Evolutionary conservation across 2,797 vertebrate genomes (phyloP).

Genomic region (Macropus fuliginosus): DNA sequence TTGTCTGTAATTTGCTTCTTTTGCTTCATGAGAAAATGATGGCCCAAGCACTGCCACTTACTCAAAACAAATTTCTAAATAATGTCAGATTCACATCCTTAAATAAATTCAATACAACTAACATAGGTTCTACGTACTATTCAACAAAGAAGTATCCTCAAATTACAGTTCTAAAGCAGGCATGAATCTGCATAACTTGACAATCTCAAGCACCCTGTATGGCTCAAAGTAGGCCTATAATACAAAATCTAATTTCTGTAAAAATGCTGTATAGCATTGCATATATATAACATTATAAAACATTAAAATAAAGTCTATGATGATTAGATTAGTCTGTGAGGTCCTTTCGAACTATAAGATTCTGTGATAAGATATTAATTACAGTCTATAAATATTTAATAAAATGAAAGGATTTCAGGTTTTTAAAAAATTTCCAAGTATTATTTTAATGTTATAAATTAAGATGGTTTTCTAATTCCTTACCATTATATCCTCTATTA

Average conservation of each 20-base stretch:
- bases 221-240: constrained; percentile 5
- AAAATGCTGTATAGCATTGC: neutral
- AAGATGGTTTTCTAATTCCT: constrained; percentile 43
- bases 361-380: neutral
- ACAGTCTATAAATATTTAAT: constrained; percentile 39
- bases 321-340: neutral
- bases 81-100: constrained; percentile 13
- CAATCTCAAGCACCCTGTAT: constrained; percentile 45
- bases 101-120: constrained; percentile 21
- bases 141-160: neutral
- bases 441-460: constrained; percentile 53
- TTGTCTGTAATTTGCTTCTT: constrained; percentile 13
- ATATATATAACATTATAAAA: constrained; percentile 32
- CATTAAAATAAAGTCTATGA: constrained; percentile 1
- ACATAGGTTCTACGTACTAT: neutral
- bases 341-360: neutral
- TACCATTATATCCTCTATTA: constrained; percentile 26
- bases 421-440: constrained; percentile 28
- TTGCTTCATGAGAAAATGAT: constrained; percentile 29
- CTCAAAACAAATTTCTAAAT: constrained; percentile 39
- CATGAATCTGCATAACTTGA: neutral
- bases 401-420: constrained; percentile 46
- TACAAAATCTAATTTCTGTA: neutral
- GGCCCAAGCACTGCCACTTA: neutral
- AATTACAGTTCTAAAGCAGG: neutral